phyloP scores from a whole-genome alignment of 2,888 invertebrate genomes.

The Aelia acuminata region DNA sequence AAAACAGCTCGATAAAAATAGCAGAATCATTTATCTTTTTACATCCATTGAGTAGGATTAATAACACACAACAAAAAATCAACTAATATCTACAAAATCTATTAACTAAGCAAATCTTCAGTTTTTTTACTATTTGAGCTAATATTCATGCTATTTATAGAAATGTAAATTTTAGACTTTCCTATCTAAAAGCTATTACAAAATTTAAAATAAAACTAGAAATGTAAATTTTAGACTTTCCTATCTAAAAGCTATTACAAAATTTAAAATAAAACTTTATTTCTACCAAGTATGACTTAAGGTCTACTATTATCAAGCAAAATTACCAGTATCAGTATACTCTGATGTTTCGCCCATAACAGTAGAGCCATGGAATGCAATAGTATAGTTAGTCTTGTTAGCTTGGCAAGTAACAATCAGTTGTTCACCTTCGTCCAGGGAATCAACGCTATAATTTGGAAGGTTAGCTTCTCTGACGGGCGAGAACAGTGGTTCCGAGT shows the following conservation, averaged over 20 bases:
- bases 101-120: neutral
- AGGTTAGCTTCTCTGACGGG: slow-evolving; percentile 86
- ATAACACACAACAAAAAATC: neutral
- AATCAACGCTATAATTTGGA: slow-evolving; percentile 89
- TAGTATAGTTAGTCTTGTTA: slow-evolving; percentile 92
- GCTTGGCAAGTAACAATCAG: slow-evolving; percentile 91
- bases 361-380: slow-evolving; percentile 90
- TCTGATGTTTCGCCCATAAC: slow-evolving; percentile 63
- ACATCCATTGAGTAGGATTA: neutral
- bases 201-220: neutral
- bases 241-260: neutral
- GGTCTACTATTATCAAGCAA: slow-evolving; percentile 32
- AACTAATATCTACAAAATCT: neutral
- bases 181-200: neutral
- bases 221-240: neutral
- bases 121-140: neutral
- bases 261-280: neutral
- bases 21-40: neutral
- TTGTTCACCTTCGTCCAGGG: slow-evolving; percentile 87
- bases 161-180: neutral
- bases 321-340: slow-evolving; percentile 61
- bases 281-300: neutral
- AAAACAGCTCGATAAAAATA: no score
- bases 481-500: slow-evolving; percentile 91
- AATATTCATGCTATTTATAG: neutral